Conservation (phyloP, 1,140 invertebrate genomes). For the Antheraea mylitta region DNA sequence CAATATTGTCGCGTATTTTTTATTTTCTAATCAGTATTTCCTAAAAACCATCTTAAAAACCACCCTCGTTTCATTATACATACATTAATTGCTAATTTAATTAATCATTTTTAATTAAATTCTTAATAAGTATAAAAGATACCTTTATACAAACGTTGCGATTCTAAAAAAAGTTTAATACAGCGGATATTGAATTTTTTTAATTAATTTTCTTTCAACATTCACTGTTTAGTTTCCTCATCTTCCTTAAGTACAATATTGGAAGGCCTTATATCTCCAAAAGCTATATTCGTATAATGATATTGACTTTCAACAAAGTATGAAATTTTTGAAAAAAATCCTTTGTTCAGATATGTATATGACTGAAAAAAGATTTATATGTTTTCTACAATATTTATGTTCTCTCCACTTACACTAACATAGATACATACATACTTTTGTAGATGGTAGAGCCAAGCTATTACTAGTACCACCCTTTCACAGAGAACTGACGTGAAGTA, state of each 20-base stretch:
- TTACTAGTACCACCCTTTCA: no score
- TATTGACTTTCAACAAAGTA: no score
- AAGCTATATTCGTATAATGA: background rate
- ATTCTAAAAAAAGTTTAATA: slow-evolving; percentile 32
- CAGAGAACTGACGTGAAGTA: no score
- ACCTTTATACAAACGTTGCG: background rate
- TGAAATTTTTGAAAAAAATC: no score
- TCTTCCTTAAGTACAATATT: slow-evolving; percentile 51
- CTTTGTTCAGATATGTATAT: no score
- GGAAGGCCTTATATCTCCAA: slow-evolving; percentile 29
- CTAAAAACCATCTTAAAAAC: background rate
- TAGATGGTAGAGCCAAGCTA: no score
- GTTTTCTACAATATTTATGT: no score
- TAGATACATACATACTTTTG: no score
- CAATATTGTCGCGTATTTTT: no score
- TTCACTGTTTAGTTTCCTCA: slow-evolving; percentile 52
- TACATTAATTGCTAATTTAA: background rate
- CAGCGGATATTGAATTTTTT: slow-evolving; percentile 62
- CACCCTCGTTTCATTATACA: background rate
- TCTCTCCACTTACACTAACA: no score
- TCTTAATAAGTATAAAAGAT: background rate
- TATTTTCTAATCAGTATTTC: no score
- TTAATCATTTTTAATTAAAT: background rate
- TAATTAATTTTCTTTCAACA: slow-evolving; percentile 69
- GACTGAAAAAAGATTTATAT: no score